Base-by-base conservation (phyloP, 2,888 invertebrate genomes). In the Terebella lapidaria region DNA sequence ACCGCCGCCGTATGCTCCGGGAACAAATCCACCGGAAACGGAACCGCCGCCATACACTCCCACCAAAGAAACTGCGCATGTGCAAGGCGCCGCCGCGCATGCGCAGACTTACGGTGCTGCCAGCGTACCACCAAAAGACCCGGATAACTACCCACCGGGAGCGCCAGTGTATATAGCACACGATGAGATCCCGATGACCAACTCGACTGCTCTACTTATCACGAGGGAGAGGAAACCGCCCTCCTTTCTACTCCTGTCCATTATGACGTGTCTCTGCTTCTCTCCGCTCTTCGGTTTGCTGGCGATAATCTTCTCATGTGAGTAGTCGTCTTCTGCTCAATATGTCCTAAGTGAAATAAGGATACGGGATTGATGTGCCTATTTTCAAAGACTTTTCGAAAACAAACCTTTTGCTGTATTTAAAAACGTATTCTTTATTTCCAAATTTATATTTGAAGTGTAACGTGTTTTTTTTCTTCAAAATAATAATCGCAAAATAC, bases 191-290 rank as follows among this genome's bases (percentile, higher is more conserved):
- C 42, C 42, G 42, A n/a, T n/a, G 10, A 15, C 10, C 42, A 15
- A 10, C 10, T 15, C 10, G 10, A 35, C 42, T 10, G n/a, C 42
- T 10, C 42, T 35, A 10, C n/a, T 35, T 10, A 35, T 35, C 42
- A 35, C 42, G 10, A 35, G 42, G n/a, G 42, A 35, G 42, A 35
- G 42, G 42, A 53, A 42, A 24, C 58, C 58, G 3, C 30, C 45
- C 26, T 52, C 29, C n/a, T 58, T 46, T 53, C 42, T 58, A n/a
- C 46, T 49, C 1, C 52, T 58, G 42, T 52, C 58, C 25, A 51
- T 58, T 25, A 49, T 58, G 15, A 58, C 58, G 3, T 58, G 58
- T 22, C 51, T 58, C 27, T 58, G 52, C 27, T 58, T 58, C 58
- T 52, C 52, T 20, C 58, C 58, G 1, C 27, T 58, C 5, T 58